Conservation (phyloP, 2,113 vertebrate genomes). For the Sturnira hondurensis region DNA sequence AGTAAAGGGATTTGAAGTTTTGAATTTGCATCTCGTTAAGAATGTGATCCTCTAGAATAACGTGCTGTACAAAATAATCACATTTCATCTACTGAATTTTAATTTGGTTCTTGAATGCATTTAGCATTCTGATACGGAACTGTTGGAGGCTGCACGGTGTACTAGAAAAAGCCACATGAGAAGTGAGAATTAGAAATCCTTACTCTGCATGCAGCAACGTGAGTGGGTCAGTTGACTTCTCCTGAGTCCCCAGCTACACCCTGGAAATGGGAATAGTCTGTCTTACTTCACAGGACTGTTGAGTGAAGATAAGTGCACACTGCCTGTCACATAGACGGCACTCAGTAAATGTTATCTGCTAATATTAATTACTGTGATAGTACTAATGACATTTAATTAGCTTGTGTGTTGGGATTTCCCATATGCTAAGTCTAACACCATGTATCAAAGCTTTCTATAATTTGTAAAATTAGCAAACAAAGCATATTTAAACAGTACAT, state of each 20-base stretch:
- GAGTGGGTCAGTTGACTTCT: neutral
- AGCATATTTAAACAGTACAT: neutral
- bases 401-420: neutral
- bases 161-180: neutral
- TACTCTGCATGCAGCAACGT: neutral
- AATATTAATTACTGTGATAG: conserved; percentile 39
- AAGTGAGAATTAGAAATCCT: neutral
- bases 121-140: conserved; percentile 44
- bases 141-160: neutral
- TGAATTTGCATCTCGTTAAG: conserved; percentile 55
- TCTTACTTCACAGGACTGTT: neutral
- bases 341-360: neutral
- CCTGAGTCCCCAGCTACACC: neutral
- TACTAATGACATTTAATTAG: conserved; percentile 36
- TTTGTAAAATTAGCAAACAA: conserved; percentile 12
- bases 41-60: conserved; percentile 61
- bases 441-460: neutral
- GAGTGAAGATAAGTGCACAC: neutral
- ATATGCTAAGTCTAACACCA: neutral
- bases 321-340: neutral
- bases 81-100: conserved; percentile 37
- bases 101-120: conserved; percentile 41
- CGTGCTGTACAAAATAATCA: conserved; percentile 40
- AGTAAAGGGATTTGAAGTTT: conserved; percentile 51
- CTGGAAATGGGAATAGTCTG: neutral